A percentile compares a stretch with the other conserved stretches of the same genome.
phyloP scores from a whole-genome alignment of 2,888 invertebrate species.

The Hydrotaea diabolus region DNA sequence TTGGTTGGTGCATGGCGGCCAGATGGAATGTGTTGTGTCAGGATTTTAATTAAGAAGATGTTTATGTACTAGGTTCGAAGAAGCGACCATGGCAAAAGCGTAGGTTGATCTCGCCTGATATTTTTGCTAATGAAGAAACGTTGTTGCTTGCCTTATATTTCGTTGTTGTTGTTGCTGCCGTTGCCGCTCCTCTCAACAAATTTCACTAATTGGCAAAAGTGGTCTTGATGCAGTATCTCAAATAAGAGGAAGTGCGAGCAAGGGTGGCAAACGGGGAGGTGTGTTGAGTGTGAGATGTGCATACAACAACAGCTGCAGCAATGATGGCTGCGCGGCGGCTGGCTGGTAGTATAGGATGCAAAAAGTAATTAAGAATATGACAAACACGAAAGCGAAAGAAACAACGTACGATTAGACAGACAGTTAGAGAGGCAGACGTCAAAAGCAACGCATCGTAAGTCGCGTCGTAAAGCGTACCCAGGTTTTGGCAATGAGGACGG shows the following conservation, averaged over 20 bases:
- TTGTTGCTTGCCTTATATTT: conserved; percentile 55
- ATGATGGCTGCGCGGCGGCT: neutral
- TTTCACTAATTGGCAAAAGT: conserved; percentile 77
- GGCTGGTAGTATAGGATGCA: neutral
- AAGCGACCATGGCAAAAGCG: conserved; percentile 76
- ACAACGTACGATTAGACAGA: conserved; percentile 23
- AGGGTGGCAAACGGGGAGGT: conserved; percentile 23
- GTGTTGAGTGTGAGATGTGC: neutral
- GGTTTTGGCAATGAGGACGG: neutral
- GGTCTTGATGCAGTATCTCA: conserved; percentile 48
- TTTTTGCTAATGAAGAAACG: conserved; percentile 78
- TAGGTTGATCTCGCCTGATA: conserved; percentile 75
- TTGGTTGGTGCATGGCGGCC: conserved; percentile 48
- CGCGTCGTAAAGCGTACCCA: neutral
- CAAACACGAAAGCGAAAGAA: conserved; percentile 1
- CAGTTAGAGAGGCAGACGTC: neutral
- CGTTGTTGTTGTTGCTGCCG: conserved; percentile 1
- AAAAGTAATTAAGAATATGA: conserved; percentile 61
- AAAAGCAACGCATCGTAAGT: neutral
- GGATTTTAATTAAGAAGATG: conserved; percentile 80
- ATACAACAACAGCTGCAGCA: conserved; percentile 26
- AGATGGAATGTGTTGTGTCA: conserved; percentile 72
- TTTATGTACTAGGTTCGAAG: conserved; percentile 79
- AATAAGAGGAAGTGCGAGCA: conserved; percentile 1
- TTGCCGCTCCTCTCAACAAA: conserved; percentile 65